Conservation (phyloP, 2,888 invertebrate genomes). For the Carterocephalus palaemon region DNA sequence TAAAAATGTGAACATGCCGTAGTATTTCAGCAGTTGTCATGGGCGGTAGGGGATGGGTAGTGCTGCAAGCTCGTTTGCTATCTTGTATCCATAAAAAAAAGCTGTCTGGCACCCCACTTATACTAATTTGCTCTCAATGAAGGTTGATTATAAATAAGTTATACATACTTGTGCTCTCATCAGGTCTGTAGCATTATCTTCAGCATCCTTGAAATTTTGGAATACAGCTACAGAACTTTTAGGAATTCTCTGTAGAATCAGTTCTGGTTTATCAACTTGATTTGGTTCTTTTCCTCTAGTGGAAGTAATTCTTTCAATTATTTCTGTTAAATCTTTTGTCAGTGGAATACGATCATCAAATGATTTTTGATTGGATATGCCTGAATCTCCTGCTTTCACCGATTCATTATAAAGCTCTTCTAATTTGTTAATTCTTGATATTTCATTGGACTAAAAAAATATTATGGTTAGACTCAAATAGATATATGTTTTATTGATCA, state of each 20-base stretch:
- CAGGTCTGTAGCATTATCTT: slow-evolving; percentile 51
- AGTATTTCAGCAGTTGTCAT: too few relatives aligned
- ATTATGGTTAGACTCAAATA: slow-evolving; percentile 10
- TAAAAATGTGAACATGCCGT: too few relatives aligned
- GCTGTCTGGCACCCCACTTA: not conserved
- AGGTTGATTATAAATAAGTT: not conserved
- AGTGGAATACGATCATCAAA: slow-evolving; percentile 59
- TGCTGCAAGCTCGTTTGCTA: too few relatives aligned
- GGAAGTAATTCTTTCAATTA: slow-evolving; percentile 73
- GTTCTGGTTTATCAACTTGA: slow-evolving; percentile 42
- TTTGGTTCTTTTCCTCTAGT: slow-evolving; percentile 45
- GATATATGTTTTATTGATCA: too few relatives aligned
- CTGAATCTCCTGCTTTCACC: slow-evolving; percentile 43
- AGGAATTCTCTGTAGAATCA: slow-evolving; percentile 76
- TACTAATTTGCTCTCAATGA: not conserved
- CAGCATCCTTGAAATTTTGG: slow-evolving; percentile 74
- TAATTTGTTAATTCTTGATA: slow-evolving; percentile 68
- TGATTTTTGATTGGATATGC: slow-evolving; percentile 37
- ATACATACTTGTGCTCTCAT: slow-evolving; percentile 80
- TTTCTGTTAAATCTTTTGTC: slow-evolving; percentile 75
- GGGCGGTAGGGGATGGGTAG: too few relatives aligned
- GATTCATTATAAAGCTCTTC: slow-evolving; percentile 68
- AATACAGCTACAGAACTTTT: slow-evolving; percentile 81
- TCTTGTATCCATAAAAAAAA: too few relatives aligned
- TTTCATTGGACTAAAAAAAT: slow-evolving; percentile 56